Percentiles rank a stretch among this genome's conserved stretches.
phyloP scores from a whole-genome alignment of 2,113 vertebrate genomes.

The Dryoscopus gambensis region DNA sequence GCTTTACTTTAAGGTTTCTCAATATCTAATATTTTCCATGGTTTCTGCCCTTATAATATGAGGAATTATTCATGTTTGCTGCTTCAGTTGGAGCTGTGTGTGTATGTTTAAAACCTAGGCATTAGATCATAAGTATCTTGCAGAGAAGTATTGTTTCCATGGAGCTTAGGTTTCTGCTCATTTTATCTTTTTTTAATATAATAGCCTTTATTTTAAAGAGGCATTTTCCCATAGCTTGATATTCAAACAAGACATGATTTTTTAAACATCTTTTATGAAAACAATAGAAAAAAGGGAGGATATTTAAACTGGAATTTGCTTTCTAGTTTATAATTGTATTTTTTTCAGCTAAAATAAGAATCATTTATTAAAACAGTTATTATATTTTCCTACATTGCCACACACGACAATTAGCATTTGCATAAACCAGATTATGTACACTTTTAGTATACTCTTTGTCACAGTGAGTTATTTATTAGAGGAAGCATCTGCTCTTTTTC shows the following conservation, averaged over 20 bases:
- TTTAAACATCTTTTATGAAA: not conserved
- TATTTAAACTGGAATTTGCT: slow-evolving; percentile 11
- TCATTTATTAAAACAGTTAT: slow-evolving; percentile 23
- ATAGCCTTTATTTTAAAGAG: not conserved
- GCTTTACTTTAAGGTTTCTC: not conserved
- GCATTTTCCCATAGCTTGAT: not conserved
- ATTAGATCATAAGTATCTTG: not conserved
- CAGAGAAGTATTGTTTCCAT: slow-evolving; percentile 15
- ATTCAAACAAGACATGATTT: not conserved
- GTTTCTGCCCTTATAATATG: not conserved
- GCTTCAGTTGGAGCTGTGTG: not conserved
- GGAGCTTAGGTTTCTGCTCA: not conserved
- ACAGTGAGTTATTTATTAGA: not conserved
- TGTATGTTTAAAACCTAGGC: not conserved
- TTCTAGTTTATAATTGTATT: slow-evolving; percentile 12
- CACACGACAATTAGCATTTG: not conserved
- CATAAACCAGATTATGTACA: slow-evolving; percentile 8
- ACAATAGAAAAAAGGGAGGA: not conserved
- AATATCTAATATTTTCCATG: not conserved
- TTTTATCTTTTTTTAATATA: not conserved
- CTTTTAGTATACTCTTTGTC: slow-evolving; percentile 17
- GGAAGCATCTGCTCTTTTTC: slow-evolving; percentile 7
- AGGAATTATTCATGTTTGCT: not conserved
- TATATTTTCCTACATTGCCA: not conserved
- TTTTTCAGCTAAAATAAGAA: slow-evolving; percentile 12